Conservation (phyloP, 1,140 invertebrate species). For the Lasioglossum albipes region DNA sequence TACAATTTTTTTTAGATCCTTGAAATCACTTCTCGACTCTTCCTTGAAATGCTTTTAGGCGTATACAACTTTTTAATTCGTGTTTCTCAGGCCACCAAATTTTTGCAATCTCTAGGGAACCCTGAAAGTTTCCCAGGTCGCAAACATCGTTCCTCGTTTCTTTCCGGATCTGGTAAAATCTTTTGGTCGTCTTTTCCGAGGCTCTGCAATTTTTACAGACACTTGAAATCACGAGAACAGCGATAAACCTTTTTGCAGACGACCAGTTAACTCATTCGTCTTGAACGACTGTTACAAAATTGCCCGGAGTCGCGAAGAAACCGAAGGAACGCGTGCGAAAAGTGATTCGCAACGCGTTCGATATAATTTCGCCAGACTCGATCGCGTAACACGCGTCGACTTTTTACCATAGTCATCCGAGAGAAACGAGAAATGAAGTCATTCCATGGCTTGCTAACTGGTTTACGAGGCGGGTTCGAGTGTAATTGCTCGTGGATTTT, state of each 20-base stretch:
- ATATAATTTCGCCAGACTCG: conserved; percentile 10
- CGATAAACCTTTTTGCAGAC: neutral
- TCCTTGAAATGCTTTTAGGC: no score
- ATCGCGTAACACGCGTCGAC: neutral
- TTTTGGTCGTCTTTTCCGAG: no score
- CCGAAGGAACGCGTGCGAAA: no score
- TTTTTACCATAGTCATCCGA: neutral
- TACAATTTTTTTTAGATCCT: no score
- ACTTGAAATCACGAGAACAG: neutral
- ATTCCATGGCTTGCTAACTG: neutral
- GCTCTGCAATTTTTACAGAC: no score
- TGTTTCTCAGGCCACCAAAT: no score
- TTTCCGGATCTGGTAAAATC: no score
- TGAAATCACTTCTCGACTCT: no score
- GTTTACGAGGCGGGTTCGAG: neutral
- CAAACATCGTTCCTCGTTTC: no score
- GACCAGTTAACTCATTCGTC: neutral
- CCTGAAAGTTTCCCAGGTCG: no score
- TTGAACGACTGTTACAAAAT: neutral
- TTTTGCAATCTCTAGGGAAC: no score
- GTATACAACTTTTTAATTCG: no score
- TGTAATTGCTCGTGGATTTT: neutral
- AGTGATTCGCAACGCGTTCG: neutral
- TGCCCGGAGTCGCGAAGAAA: neutral
- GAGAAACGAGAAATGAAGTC: conserved; percentile 2